phyloP scores from a whole-genome alignment of 2,113 vertebrate species.

The Bubalus kerabau region DNA sequence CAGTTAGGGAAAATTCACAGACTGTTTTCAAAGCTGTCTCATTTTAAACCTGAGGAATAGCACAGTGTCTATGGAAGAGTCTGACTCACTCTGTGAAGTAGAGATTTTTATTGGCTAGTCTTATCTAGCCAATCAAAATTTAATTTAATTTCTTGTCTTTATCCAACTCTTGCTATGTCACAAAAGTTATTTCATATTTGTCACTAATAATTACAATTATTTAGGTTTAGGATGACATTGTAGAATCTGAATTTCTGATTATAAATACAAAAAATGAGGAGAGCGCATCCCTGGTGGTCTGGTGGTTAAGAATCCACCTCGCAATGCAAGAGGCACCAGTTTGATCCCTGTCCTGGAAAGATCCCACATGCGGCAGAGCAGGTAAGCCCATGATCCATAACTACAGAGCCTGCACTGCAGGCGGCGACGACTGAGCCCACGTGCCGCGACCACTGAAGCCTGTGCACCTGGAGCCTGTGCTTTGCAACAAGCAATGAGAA shows the following conservation, averaged over 20 bases:
- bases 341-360: not conserved
- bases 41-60: constrained; percentile 9
- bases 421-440: rapidly evolving
- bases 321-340: not conserved
- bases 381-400: not conserved
- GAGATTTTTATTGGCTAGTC: not conserved
- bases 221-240: not conserved
- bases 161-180: not conserved
- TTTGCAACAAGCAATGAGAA: not conserved
- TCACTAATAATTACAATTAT: not conserved
- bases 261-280: not conserved
- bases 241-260: not conserved
- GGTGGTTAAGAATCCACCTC: not conserved
- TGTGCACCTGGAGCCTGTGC: not conserved
- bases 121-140: not conserved
- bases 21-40: constrained; percentile 31
- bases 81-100: not conserved
- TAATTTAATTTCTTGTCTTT: not conserved
- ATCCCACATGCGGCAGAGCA: not conserved
- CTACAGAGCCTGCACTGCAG: not conserved
- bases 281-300: not conserved
- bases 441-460: rapidly evolving
- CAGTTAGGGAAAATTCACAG: not conserved
- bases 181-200: not conserved
- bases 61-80: not conserved